Evolutionary conservation across 2,888 invertebrate species (phyloP).

Genomic region (Lapara coniferarum): DNA sequence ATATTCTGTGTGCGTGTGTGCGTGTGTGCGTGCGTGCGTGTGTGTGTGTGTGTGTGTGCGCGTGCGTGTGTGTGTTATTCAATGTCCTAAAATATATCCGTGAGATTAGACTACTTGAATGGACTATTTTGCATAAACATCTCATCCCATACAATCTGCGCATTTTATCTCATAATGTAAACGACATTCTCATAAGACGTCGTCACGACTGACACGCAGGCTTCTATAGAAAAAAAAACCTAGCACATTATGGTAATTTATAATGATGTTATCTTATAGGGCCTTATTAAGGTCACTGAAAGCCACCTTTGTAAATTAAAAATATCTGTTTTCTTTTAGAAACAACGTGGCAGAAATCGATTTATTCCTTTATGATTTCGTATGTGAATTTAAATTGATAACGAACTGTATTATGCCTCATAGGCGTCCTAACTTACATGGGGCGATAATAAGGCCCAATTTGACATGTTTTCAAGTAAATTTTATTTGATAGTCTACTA

Average conservation of each 20-base stretch:
- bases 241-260: constrained; percentile 4
- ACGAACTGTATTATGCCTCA: not conserved
- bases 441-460: too few species aligned
- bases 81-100: too few species aligned
- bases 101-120: too few species aligned
- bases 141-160: not conserved
- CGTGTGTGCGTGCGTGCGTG: too few species aligned
- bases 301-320: not conserved
- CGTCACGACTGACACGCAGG: constrained; percentile 10
- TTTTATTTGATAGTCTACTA: too few species aligned
- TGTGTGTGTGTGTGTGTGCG: too few species aligned
- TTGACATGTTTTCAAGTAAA: too few species aligned
- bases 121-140: not conserved
- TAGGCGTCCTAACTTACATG: too few species aligned
- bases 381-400: not conserved
- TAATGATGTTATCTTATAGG: not conserved
- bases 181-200: not conserved
- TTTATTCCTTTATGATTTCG: not conserved
- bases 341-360: not conserved
- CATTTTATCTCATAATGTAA: not conserved
- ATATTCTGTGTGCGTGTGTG: too few species aligned
- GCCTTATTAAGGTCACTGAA: not conserved
- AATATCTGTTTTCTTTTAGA: not conserved
- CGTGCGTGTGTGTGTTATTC: too few species aligned
- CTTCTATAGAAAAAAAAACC: not conserved